These are phyloP conservation scores for Ischnura elegans DNA, from an alignment of 2,888 invertebrate species.

Conservation along the genomic window DNA sequence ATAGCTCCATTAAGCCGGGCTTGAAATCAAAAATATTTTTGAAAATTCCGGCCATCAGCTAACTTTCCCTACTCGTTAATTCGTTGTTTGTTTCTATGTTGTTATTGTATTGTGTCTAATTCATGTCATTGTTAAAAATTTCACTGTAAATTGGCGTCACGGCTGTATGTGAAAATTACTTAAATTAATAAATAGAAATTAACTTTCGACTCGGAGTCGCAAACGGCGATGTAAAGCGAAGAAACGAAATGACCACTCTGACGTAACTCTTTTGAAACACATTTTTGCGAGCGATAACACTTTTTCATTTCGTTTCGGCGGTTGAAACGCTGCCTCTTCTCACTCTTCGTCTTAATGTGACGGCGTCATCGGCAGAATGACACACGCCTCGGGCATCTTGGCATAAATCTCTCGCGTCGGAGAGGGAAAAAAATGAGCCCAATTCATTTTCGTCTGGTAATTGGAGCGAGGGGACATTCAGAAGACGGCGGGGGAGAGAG, in stretches of 20 bases:
- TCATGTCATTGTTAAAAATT: no score
- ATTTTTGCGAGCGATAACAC: background rate
- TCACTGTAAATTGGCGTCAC: no score
- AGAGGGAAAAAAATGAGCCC: background rate
- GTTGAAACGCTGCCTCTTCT: background rate
- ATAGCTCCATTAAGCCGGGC: no score
- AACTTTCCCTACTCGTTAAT: no score
- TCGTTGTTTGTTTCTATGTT: no score
- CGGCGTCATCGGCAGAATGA: background rate
- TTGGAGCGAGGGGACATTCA: background rate
- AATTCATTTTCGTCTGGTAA: background rate
- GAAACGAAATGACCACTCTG: background rate
- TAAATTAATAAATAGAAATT: no score
- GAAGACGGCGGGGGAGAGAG: background rate
- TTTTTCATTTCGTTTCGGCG: no score
- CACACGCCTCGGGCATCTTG: background rate
- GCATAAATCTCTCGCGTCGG: background rate
- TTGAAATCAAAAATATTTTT: no score
- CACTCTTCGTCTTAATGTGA: background rate
- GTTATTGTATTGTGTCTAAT: no score
- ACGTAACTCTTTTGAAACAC: background rate
- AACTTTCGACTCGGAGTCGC: background rate
- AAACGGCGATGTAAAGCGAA: background rate
- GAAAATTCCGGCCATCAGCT: no score
- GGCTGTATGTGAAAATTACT: no score